A percentile compares a stretch with the other conserved stretches of the same genome.
Evolutionary conservation across 64 coral and sea anemone genomes (phyloP).

Genomic region (Pocillopora damicornis): DNA sequence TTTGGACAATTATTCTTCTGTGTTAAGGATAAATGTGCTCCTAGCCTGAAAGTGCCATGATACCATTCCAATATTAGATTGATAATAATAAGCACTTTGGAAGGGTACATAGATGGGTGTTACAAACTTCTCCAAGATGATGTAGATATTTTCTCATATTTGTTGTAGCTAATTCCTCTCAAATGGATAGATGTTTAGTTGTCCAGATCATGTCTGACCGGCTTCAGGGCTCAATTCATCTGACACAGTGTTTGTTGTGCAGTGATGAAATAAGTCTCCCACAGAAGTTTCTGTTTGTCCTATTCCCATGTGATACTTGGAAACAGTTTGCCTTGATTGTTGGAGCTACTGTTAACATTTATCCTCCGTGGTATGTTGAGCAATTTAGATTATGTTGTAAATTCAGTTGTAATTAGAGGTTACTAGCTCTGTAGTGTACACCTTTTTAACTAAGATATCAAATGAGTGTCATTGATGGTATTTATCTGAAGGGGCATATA

Average conservation of each 20-base stretch:
- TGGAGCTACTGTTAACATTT: constrained; percentile 53
- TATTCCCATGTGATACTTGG: constrained; percentile 60
- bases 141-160: background rate
- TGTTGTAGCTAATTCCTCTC: background rate
- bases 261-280: background rate
- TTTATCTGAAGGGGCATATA: no score
- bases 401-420: background rate
- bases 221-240: constrained; percentile 49
- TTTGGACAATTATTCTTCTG: no score
- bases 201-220: constrained; percentile 54
- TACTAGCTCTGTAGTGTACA: background rate
- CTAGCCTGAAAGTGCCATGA: no score
- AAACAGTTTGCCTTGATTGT: constrained; percentile 56
- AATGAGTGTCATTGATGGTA: no score
- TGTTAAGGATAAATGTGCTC: no score
- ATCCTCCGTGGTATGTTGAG: constrained; percentile 77
- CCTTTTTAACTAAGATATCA: no score
- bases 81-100: no score
- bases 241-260: constrained; percentile 61
- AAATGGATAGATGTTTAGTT: constrained; percentile 5
- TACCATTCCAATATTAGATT: no score
- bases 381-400: background rate
- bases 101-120: no score
- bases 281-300: constrained; percentile 37
- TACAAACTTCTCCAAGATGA: no score